phyloP scores from a whole-genome alignment of 2,888 invertebrate genomes.

The Adelphocoris suturalis region DNA sequence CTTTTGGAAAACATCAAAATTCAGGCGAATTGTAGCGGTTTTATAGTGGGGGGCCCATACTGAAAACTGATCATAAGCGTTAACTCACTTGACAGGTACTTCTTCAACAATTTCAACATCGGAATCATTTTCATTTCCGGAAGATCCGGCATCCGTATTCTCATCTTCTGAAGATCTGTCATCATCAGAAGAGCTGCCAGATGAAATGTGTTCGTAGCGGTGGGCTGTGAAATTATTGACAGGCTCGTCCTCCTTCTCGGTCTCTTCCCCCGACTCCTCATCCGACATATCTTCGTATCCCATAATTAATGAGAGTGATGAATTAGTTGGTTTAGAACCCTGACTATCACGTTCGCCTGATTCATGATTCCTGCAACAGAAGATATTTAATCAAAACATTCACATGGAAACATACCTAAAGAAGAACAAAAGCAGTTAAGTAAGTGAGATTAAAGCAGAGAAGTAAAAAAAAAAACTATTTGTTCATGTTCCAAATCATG shows the following conservation, averaged over 20 bases:
- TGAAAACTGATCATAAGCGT: no score
- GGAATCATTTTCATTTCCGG: conserved; percentile 12
- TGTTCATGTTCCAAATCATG: no score
- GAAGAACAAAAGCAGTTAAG: no score
- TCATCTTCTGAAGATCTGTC: conserved; percentile 48
- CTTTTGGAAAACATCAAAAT: no score
- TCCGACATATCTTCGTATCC: conserved; percentile 40
- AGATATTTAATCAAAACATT: background rate
- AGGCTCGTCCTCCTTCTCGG: conserved; percentile 58
- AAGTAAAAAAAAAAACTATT: no score
- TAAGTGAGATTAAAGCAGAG: no score
- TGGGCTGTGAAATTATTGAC: conserved; percentile 37
- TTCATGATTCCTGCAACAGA: background rate
- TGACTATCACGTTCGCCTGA: background rate
- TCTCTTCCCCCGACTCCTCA: conserved; percentile 49
- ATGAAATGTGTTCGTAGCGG: conserved; percentile 55
- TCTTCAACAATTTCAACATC: conserved; percentile 27
- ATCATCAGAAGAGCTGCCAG: conserved; percentile 44
- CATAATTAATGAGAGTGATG: conserved; percentile 63
- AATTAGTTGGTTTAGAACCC: conserved; percentile 3
- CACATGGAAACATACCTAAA: no score
- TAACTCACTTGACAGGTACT: background rate
- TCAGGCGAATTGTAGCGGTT: no score
- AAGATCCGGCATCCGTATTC: conserved; percentile 47
- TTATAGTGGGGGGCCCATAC: no score